Evolutionary conservation across 2,888 invertebrate genomes (phyloP).

Genomic region (Cacoxenus indagator): DNA sequence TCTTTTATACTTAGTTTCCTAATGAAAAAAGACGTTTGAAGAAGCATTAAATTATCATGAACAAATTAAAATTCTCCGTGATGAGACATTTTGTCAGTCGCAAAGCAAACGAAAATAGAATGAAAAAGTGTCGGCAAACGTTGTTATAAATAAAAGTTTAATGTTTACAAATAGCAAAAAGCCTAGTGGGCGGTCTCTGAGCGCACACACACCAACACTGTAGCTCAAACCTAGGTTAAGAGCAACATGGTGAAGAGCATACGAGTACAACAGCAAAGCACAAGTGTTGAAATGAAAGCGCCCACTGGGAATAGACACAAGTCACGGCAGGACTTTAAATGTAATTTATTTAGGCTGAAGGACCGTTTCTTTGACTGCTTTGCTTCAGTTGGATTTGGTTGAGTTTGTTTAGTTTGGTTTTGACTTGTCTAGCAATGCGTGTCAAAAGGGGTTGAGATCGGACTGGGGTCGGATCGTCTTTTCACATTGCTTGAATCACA

Average conservation of each 20-base stretch:
- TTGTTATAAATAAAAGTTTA: slow-evolving; percentile 39
- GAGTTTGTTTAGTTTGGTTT: background rate
- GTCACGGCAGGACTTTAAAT: slow-evolving; percentile 49
- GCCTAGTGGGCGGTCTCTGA: slow-evolving; percentile 54
- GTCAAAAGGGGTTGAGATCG: slow-evolving; percentile 6
- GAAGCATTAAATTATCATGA: slow-evolving; percentile 61
- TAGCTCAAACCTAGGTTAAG: slow-evolving; percentile 48
- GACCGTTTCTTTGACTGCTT: background rate
- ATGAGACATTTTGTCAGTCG: slow-evolving; percentile 55
- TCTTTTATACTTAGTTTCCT: slow-evolving; percentile 45
- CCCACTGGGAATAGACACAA: slow-evolving; percentile 49
- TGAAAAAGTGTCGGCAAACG: slow-evolving; percentile 8
- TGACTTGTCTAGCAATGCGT: background rate
- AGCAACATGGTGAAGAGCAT: slow-evolving; percentile 38
- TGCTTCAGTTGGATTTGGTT: background rate
- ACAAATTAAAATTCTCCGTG: slow-evolving; percentile 66
- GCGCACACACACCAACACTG: slow-evolving; percentile 28
- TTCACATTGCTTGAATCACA: slow-evolving; percentile 9
- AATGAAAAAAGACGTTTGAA: slow-evolving; percentile 9
- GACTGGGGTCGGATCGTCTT: background rate
- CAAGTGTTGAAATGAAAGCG: slow-evolving; percentile 55
- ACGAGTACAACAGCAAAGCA: slow-evolving; percentile 13
- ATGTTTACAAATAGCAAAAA: slow-evolving; percentile 50
- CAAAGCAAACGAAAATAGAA: slow-evolving; percentile 21
- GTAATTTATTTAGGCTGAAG: slow-evolving; percentile 52